Evolutionary conservation across 2,113 vertebrate species (phyloP), one percentile per base, ranked within the genome.

Genomic region (Anarhynchus alexandrinus): DNA sequence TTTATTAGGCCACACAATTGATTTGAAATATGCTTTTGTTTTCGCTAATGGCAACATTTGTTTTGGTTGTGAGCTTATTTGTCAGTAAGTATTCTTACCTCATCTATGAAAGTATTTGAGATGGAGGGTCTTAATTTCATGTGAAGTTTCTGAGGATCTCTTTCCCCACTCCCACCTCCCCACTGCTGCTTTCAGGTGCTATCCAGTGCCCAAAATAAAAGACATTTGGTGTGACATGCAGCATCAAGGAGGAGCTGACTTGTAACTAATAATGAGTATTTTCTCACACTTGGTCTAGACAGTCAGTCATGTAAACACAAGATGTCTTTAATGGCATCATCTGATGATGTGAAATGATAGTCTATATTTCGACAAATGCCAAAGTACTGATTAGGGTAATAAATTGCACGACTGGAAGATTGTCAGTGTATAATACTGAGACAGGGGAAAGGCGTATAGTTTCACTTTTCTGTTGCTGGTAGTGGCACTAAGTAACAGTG

Each of bases 281-380:
- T 96, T 92, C 83, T 85, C 78, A 51, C 86, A 70, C 65, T 88
- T 47, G 88, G 57, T 86, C 88, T 96, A 88, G 82, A 84, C 73
- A 82, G 72, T 82, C 90, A 94, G 57, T 92, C 74, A 61, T 79
- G 72, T 72, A 93, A 96, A 94, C 85, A 86, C 92, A 96, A 73
- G 65, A 82, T 94, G 73, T 69, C 83, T 91, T 94, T 82, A 93
- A 82, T 86, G 72, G 70, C 62, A 83, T 93, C 79, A 90, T 89
- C 74, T 80, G 76, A 93, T 95, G 45, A 94, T 81, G 82, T 87
- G 81, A 92, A 78, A 86, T 90, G 14, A 72, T 94, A 86, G 66
- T 89, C 58, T 86, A 38, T 91, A 38, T 71, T 82, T 91, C 43
- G 54, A 51, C 36, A 88, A 93, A 77, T 47, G 49, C 62, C 1